Evolutionary conservation across 2,113 vertebrate species (phyloP).

Genomic region (Ondatra zibethicus): DNA sequence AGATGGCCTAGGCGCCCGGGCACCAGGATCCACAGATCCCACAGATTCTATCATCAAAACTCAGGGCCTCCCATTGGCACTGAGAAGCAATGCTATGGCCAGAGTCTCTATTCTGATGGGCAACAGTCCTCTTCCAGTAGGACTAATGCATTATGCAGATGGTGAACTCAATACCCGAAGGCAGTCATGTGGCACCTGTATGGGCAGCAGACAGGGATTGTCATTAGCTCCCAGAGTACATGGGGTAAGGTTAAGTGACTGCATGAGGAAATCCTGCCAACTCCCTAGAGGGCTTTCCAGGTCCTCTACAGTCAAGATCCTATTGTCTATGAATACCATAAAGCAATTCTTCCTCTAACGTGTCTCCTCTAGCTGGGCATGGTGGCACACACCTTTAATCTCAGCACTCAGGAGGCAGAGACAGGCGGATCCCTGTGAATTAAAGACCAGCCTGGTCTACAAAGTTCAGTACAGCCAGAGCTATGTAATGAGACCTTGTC

Average conservation of each 20-base stretch:
- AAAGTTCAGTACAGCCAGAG: background rate
- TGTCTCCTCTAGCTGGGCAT: background rate
- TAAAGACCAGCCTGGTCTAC: background rate
- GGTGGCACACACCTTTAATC: background rate
- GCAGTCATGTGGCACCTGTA: background rate
- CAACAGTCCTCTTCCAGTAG: fast-evolving
- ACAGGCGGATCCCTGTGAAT: background rate
- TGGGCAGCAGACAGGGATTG: background rate
- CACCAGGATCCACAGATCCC: fast-evolving
- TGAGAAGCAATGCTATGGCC: no score
- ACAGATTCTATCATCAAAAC: background rate
- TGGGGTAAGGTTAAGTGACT: no score
- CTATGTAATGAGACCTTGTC: background rate
- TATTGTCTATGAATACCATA: background rate
- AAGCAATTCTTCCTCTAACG: background rate
- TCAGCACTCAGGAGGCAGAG: background rate
- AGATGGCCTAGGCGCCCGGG: background rate
- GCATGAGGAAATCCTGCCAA: no score
- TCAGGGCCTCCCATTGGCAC: background rate
- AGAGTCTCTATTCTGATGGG: fast-evolving
- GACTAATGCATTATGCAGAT: background rate
- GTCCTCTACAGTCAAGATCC: background rate
- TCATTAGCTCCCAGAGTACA: background rate
- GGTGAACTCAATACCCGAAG: background rate
- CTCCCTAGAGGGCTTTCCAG: background rate